A percentile compares a stretch with the other conserved stretches of the same genome.
Conservation (phyloP, 2,888 invertebrate species). For the Philereme vetulata region DNA sequence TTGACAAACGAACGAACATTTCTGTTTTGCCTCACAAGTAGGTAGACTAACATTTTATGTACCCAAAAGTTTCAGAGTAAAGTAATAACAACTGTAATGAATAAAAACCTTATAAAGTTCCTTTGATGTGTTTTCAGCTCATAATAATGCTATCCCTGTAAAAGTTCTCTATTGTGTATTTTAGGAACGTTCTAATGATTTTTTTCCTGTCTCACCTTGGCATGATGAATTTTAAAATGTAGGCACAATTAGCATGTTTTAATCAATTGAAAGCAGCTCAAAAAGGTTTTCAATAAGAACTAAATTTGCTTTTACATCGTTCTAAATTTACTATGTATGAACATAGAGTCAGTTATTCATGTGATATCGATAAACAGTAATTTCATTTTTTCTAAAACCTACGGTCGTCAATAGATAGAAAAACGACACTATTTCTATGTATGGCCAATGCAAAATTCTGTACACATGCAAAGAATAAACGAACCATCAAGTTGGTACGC, state of each 20-base stretch:
- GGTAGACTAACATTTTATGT: conserved; percentile 33
- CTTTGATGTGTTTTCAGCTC: conserved; percentile 47
- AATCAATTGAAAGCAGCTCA: conserved; percentile 25
- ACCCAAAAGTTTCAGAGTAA: conserved; percentile 25
- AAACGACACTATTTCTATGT: no score
- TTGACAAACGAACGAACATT: conserved; percentile 19
- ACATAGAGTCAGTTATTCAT: no score
- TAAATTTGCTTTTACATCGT: background rate
- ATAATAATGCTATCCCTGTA: conserved; percentile 41
- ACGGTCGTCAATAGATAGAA: no score
- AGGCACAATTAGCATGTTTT: conserved; percentile 23
- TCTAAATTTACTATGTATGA: no score
- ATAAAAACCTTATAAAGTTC: conserved; percentile 50
- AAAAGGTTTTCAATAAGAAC: conserved; percentile 13
- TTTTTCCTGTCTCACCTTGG: conserved; percentile 28
- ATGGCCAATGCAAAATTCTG: no score
- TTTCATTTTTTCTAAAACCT: no score
- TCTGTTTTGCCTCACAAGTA: conserved; percentile 29
- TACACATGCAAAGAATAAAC: conserved; percentile 17
- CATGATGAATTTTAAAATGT: conserved; percentile 38
- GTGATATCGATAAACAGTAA: no score
- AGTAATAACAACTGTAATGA: conserved; percentile 48
- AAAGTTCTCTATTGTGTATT: conserved; percentile 44
- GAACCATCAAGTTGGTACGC: conserved; percentile 19
- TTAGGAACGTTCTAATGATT: conserved; percentile 42